Evolutionary conservation across 2,797 vertebrate species (phyloP).

Genomic region (Anabacerthia variegaticeps): DNA sequence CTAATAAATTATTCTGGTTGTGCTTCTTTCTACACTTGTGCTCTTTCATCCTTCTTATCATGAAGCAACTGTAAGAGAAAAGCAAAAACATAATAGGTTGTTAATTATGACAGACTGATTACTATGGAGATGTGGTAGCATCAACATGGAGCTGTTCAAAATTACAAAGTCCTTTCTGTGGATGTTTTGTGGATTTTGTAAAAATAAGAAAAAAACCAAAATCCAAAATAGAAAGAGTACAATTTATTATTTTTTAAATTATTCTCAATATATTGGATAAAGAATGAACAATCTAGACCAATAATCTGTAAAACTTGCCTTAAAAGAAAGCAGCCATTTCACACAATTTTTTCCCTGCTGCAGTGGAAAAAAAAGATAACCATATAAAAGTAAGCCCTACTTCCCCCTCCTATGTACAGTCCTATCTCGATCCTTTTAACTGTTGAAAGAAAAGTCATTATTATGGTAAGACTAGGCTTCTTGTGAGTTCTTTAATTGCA

Average conservation of each 20-base stretch:
- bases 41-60: not conserved
- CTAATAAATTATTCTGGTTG: not conserved
- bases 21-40: not conserved
- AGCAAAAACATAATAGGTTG: not conserved
- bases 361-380: not conserved
- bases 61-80: not conserved
- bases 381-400: not conserved
- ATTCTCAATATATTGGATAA: not conserved
- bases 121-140: not conserved
- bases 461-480: not conserved
- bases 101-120: constrained; percentile 5
- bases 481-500: constrained; percentile 15
- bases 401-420: not conserved
- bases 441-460: constrained; percentile 20
- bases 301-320: not conserved
- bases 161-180: not conserved
- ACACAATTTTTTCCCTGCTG: not conserved
- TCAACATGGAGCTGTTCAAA: not conserved
- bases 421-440: not conserved
- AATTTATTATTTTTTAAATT: not conserved
- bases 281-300: not conserved
- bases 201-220: not conserved
- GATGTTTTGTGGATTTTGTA: not conserved
- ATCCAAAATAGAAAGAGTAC: not conserved
- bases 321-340: not conserved